Base-by-base conservation (phyloP, 2,797 vertebrate species). In the Leptoclinus maculatus region DNA sequence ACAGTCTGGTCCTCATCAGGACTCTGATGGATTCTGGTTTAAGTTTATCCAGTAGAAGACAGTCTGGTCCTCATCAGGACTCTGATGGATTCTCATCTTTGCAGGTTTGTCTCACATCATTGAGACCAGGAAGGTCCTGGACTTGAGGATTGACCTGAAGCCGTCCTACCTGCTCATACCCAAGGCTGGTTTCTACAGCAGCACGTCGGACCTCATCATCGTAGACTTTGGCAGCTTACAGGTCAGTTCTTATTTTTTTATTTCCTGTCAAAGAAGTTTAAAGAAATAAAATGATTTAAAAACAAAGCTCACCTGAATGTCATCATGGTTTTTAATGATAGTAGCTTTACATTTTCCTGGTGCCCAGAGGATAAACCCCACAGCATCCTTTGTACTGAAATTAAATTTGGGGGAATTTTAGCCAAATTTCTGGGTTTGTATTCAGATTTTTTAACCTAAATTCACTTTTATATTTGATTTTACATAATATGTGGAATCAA, bases 121-220 rank as follows among this genome's bases (percentile, higher is more conserved):
- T 25, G 96, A 98, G 93, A 99, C 96, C 51, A 92, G 97, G 19
- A 99, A 98, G 86, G 94, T 98, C 32, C 94, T 99, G 62, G 97
- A 98, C 80, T 91, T 99, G 92, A 96, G 90, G 88, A 95, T 99
- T 3, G 88, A 98, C 89, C 91, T 99, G 75, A 97, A 97, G 67
- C 97, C 98, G 9, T 99, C 98, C 51, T 99, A 98, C 84, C 92
- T 99, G 54, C 92, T 99, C 81, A 1, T 99, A 66, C 97, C 98
- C 38, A 95, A 95, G 86, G 95, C 94, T 0, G 98, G 98, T 32
- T 98, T 98, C 88, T 96, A 96, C 82, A 89, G 95, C 32, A 83
- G 84, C 76, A 92, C 93, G 0, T 95, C 97, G 1, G 91, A 97
- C 82, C 92, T 98, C 32, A 91, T 99, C 39, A 96, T 99, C 62